Evolutionary conservation across 2,888 invertebrate genomes (phyloP).

Genomic region (Vanessa cardui): DNA sequence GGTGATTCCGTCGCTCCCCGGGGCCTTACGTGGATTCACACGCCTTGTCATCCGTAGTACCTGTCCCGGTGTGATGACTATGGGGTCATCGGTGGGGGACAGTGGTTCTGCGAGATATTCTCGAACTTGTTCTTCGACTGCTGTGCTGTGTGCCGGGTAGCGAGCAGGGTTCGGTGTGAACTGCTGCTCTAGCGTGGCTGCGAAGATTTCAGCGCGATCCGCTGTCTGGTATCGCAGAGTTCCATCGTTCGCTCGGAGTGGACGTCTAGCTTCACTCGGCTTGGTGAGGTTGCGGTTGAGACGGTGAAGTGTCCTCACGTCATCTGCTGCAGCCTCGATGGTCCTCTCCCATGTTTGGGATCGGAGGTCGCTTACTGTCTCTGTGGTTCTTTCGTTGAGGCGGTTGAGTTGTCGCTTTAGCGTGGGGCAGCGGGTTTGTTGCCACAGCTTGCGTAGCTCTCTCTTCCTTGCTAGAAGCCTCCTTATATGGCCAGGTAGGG

Average conservation of each 20-base stretch:
- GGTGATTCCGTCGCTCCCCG: constrained; percentile 35
- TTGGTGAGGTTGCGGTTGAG: constrained; percentile 16
- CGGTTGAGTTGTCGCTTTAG: constrained; percentile 19
- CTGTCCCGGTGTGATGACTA: constrained; percentile 30
- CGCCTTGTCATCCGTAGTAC: neutral
- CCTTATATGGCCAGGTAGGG: too few species aligned
- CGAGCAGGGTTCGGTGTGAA: constrained; percentile 5
- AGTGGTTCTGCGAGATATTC: neutral
- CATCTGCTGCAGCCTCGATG: constrained; percentile 1
- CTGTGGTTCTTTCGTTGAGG: neutral
- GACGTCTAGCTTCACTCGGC: constrained; percentile 8
- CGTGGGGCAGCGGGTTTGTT: constrained; percentile 16
- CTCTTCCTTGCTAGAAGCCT: too few species aligned
- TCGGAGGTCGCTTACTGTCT: neutral
- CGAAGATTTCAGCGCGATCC: constrained; percentile 35
- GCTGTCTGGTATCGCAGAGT: constrained; percentile 18
- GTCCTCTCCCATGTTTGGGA: constrained; percentile 20
- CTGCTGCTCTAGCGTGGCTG: constrained; percentile 24
- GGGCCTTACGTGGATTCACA: constrained; percentile 32
- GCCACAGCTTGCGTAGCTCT: too few species aligned
- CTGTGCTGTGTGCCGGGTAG: neutral
- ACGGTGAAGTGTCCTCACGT: neutral
- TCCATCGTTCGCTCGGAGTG: constrained; percentile 19
- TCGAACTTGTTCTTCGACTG: neutral
- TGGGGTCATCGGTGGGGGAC: constrained; percentile 5